Conservation (phyloP, 53 echinoderm and acorn worm genomes). For the Pentamera pediparva region DNA sequence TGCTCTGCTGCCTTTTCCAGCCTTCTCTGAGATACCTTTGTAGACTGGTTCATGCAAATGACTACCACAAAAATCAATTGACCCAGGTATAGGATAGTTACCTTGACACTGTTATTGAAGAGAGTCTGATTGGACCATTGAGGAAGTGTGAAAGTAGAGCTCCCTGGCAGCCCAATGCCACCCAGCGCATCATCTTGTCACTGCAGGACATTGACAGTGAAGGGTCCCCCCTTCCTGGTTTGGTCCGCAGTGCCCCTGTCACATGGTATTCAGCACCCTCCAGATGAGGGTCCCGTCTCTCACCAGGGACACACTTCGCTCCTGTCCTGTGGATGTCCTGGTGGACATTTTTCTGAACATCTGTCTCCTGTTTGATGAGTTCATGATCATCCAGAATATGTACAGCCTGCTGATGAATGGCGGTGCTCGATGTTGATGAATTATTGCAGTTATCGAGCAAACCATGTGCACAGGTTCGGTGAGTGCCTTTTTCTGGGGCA, state of each 20-base stretch:
- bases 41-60: not conserved
- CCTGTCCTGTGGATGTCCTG: slow-evolving; percentile 77
- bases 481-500: too few species aligned
- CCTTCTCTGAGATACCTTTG: not conserved
- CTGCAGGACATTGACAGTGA: slow-evolving; percentile 91
- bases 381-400: too few species aligned
- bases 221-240: slow-evolving; percentile 86
- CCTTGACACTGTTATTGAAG: slow-evolving; percentile 66
- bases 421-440: too few species aligned
- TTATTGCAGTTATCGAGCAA: not conserved
- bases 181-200: slow-evolving; percentile 93
- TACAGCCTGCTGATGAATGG: not conserved
- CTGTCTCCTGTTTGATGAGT: not conserved
- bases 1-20: not conserved
- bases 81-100: slow-evolving; percentile 24
- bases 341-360: not conserved
- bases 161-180: slow-evolving; percentile 82
- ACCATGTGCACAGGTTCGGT: not conserved
- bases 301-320: slow-evolving; percentile 79
- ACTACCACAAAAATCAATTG: not conserved
- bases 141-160: slow-evolving; percentile 89
- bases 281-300: slow-evolving; percentile 50
- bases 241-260: slow-evolving; percentile 64
- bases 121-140: slow-evolving; percentile 50
- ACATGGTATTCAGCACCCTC: slow-evolving; percentile 61